Conservation (phyloP, 2,888 invertebrate genomes). For the Nymphalis c-album region DNA sequence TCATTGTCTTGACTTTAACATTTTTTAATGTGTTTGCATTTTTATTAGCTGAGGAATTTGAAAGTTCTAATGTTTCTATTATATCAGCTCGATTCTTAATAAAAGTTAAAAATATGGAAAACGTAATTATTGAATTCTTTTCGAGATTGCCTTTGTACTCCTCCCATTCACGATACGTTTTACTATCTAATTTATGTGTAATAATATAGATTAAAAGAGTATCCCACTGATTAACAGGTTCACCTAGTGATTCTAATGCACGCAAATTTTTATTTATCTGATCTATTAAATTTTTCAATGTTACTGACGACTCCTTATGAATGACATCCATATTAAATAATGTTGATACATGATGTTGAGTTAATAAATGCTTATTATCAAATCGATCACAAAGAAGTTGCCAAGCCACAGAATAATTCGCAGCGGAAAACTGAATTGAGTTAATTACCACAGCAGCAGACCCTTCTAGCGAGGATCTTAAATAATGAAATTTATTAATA, state of each 20-base stretch:
- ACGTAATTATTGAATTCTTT: constrained; percentile 12
- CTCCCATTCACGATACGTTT: constrained; percentile 31
- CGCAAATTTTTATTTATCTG: constrained; percentile 24
- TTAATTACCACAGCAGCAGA: constrained; percentile 21
- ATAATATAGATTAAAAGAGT: constrained; percentile 10
- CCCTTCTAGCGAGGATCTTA: constrained; percentile 38
- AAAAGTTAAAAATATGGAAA: constrained; percentile 36
- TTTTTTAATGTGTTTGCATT: constrained; percentile 4
- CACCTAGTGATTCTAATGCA: constrained; percentile 18
- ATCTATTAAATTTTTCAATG: constrained; percentile 23
- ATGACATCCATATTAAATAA: not conserved
- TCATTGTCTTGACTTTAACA: constrained; percentile 26
- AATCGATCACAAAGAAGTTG: too few species aligned
- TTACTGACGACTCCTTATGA: constrained; percentile 16
- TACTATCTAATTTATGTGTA: not conserved
- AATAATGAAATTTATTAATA: constrained; percentile 42
- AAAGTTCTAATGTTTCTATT: constrained; percentile 33
- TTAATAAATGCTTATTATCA: too few species aligned
- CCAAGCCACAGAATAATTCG: constrained; percentile 17
- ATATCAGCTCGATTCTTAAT: constrained; percentile 39
- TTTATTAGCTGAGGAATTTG: not conserved
- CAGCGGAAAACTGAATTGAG: constrained; percentile 29
- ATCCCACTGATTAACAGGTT: constrained; percentile 16
- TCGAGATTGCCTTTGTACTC: constrained; percentile 23
- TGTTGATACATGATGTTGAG: too few species aligned